Evolutionary conservation across 2,797 vertebrate genomes (phyloP).

Genomic region (Hippoglossus hippoglossus): DNA sequence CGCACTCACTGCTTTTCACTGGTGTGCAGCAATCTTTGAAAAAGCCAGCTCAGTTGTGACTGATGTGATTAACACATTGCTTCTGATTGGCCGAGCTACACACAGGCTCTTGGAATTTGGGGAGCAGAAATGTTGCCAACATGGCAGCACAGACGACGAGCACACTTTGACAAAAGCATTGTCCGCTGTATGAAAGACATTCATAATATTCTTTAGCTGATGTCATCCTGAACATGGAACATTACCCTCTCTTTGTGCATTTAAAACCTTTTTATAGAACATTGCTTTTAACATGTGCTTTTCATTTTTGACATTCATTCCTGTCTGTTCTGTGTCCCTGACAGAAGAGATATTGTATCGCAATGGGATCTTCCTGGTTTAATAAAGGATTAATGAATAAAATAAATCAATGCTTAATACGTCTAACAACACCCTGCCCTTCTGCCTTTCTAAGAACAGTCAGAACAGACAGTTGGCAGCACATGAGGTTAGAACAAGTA

Average conservation of each 20-base stretch:
- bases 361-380: too few relatives aligned
- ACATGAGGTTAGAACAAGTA: conserved; percentile 20
- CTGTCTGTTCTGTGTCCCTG: too few relatives aligned
- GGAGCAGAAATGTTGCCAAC: not conserved
- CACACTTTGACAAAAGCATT: not conserved
- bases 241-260: too few relatives aligned
- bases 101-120: conserved; percentile 10
- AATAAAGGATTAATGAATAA: too few relatives aligned
- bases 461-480: conserved; percentile 15
- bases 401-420: not conserved
- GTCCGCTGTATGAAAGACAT: not conserved
- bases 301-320: too few relatives aligned
- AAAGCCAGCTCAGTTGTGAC: conserved; percentile 4
- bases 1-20: not conserved
- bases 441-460: not conserved
- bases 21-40: not conserved
- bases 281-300: too few relatives aligned
- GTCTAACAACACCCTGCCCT: not conserved
- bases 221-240: too few relatives aligned
- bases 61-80: conserved; percentile 3
- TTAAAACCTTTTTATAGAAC: too few relatives aligned
- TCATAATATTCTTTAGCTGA: not conserved
- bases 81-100: conserved; percentile 1
- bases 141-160: not conserved
- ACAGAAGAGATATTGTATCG: too few relatives aligned